These are phyloP conservation scores for Mus spicilegus DNA, from an alignment of 2,113 vertebrate species.

Conservation along the genomic window DNA sequence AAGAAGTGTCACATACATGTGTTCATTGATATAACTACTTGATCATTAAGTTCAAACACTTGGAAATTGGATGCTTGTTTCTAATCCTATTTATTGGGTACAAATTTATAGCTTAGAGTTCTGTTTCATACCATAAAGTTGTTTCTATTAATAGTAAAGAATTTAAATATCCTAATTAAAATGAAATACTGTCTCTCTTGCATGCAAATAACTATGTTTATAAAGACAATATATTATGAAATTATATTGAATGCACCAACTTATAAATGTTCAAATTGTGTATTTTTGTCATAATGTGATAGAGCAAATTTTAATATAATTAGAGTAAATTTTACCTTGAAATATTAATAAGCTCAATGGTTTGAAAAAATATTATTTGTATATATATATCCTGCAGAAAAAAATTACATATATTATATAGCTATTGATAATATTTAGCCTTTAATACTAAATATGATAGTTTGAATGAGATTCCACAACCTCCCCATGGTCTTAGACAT, in stretches of 20 bases:
- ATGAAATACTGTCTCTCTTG: conserved; percentile 55
- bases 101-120: conserved; percentile 38
- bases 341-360: conserved; percentile 57
- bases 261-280: conserved; percentile 54
- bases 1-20: conserved; percentile 25
- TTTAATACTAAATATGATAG: background rate
- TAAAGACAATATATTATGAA: conserved; percentile 61
- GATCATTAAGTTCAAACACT: conserved; percentile 59
- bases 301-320: conserved; percentile 50
- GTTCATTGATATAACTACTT: conserved; percentile 43
- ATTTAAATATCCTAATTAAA: conserved; percentile 77
- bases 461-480: background rate
- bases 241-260: conserved; percentile 30
- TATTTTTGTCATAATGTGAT: conserved; percentile 49
- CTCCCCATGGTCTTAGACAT: background rate
- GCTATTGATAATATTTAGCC: background rate
- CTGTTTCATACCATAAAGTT: conserved; percentile 44
- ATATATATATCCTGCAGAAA: background rate
- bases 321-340: conserved; percentile 45
- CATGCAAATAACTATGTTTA: conserved; percentile 69
- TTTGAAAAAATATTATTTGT: conserved; percentile 25
- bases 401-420: background rate
- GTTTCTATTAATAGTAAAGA: conserved; percentile 48
- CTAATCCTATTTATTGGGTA: conserved; percentile 63
- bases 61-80: conserved; percentile 60